Evolutionary conservation across 1,140 invertebrate genomes (phyloP), one percentile per base, ranked within the genome.

Genomic region (Coptotermes formosanus): DNA sequence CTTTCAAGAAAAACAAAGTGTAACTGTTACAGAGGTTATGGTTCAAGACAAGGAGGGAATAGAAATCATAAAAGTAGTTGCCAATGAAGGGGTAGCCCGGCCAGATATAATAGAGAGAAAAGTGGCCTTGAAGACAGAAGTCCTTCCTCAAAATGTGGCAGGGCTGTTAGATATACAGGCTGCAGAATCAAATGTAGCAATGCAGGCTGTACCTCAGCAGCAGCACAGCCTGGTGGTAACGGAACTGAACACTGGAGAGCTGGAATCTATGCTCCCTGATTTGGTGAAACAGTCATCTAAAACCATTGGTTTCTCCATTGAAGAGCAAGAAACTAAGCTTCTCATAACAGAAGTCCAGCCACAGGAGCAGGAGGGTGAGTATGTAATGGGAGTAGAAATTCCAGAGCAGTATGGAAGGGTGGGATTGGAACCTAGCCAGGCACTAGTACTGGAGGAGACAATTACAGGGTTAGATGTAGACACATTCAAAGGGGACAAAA

Each of bases 351-450:
- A 92, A 89, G 89, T 92, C 83, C 88, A 90, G 85, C 90, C 92
- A 88, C 90, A 93, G 87, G 90, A 92, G 85, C 87, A 89, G 83
- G 90, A 91, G 89, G 93, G 93, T 93, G 91, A 93, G 93, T 93
- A 90, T 89, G 86, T 87, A 69, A 82, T 86, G 52, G 45, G n/a
- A 55, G n/a, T 30, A 52, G 59, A 32, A 64, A 85, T 59, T 52
- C 7, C 45, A 84, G 44, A 86, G 30, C 82, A 87, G 48, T 48
- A 85, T 83, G 82, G 85, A 44, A 84, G 52, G 59, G 45, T 87
- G 25, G 64, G 48, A 69, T 32, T 87, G 84, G 64, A 85, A 38
- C 55, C 87, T 52, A 59, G 43, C 82, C 38, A 84, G 52, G 84
- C 85, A 55, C 19, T 87, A 55, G 64, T 87, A 75, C 23, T 75